Conservation (phyloP, 2,113 vertebrate species). For the Empidonax traillii region DNA sequence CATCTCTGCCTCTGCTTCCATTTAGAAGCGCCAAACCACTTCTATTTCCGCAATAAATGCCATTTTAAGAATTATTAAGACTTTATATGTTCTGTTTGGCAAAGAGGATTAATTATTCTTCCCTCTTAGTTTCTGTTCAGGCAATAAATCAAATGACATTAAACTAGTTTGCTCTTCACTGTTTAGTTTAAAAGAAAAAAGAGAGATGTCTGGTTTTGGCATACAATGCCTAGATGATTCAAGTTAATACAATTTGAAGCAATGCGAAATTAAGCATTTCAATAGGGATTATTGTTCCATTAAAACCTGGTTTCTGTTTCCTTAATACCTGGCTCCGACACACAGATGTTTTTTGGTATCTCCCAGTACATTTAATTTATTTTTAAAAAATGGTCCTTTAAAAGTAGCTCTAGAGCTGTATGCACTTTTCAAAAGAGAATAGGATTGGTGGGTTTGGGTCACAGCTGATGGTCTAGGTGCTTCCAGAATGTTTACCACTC, state of each 20-base stretch:
- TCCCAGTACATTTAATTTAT: not conserved
- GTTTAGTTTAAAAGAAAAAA: not conserved
- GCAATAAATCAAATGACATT: conserved; percentile 27
- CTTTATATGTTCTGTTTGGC: conserved; percentile 52
- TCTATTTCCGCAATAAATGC: conserved; percentile 45
- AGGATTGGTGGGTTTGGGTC: not conserved
- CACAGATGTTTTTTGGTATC: not conserved
- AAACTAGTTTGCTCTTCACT: conserved; percentile 9
- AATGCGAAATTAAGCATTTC: not conserved
- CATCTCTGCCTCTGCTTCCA: conserved; percentile 11
- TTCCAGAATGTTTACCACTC: not conserved
- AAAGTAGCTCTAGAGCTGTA: not conserved
- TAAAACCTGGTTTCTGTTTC: not conserved
- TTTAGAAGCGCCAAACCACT: conserved; percentile 28
- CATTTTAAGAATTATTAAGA: conserved; percentile 53
- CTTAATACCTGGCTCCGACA: not conserved
- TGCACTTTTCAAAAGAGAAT: not conserved
- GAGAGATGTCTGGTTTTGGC: not conserved
- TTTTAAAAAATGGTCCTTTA: not conserved
- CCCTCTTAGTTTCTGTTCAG: conserved; percentile 20
- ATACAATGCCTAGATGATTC: not conserved
- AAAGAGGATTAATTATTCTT: conserved; percentile 62
- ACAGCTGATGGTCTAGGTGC: not conserved
- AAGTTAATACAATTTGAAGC: not conserved
- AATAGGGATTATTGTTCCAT: not conserved